Base-by-base conservation (phyloP, 1,140 invertebrate genomes). In the Pantala flavescens region DNA sequence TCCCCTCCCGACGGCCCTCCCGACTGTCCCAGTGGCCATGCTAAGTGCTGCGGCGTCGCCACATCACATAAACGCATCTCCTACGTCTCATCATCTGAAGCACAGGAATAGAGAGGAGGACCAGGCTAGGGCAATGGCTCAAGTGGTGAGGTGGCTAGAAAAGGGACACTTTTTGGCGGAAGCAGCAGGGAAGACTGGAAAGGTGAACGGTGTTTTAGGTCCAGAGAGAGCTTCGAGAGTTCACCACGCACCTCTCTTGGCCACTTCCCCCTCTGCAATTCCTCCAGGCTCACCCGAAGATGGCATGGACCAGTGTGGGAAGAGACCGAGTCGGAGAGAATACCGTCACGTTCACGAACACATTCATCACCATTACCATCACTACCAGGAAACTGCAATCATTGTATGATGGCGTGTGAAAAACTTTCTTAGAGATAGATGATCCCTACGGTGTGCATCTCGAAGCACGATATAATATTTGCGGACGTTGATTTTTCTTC, bases 341-440 rank as follows among this genome's bases (percentile, higher is more conserved):
- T 86, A 88, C 76, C 87, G 88, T 79, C 91, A 93, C 80, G 88
- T 93, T 74, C 91, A 93, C 79, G 90, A 93, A 80, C 91, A 93
- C 78, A 90, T 92, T 78, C 91, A 93, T 81, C 91, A 93, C 82
- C 91, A 93, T 79, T 92, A 93, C 82, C 90, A 93, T 83, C 91
- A 93, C 82, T 92, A 90, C 80, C 84, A 87, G 75, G 83, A 84
- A 73, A 78, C 49, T 3, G 49, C 49, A 12, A 63, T 63, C 49
- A 63, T 63, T 63, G 49, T 63, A 19, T 63, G 49, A 63, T 63
- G 49, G 28, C 28, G 28, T 36, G 28, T 36, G 28, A 36, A 36
- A 36, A 36, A 36, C 28, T 9, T 36, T 9, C 28, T 36, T 36
- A 36, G 28, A 9, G 28, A 36, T 36, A 9, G 28, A 36, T 36